A percentile compares a stretch with the other conserved stretches of the same genome.
These are phyloP conservation scores for Drosophila pegasa DNA, from an alignment of 2,888 invertebrate genomes.

Conservation along the genomic window DNA sequence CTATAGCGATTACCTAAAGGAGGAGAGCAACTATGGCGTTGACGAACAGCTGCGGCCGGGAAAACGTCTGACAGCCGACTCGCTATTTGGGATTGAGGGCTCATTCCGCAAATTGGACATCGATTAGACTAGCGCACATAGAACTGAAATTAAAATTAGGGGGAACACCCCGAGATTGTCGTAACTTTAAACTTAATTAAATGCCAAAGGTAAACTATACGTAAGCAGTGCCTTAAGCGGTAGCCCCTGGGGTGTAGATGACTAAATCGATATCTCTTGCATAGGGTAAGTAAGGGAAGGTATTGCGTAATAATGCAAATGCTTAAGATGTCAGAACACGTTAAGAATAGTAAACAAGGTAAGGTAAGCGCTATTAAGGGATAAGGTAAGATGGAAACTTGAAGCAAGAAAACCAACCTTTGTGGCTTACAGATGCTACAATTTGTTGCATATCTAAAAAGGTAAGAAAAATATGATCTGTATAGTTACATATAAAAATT, in stretches of 20 bases:
- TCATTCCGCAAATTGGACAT: slow-evolving; percentile 81
- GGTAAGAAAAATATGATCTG: no score
- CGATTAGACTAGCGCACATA: slow-evolving; percentile 57
- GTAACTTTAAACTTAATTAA: slow-evolving; percentile 11
- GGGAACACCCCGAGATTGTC: slow-evolving; percentile 2
- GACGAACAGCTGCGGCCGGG: slow-evolving; percentile 73
- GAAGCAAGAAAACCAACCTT: background rate
- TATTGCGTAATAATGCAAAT: background rate
- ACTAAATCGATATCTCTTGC: background rate
- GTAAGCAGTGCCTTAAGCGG: background rate
- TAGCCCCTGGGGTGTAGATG: background rate
- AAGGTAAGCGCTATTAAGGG: background rate
- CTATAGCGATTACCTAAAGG: slow-evolving; percentile 64
- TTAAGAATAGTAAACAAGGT: background rate
- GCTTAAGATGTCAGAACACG: background rate
- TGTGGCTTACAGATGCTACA: no score
- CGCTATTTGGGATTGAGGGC: slow-evolving; percentile 77
- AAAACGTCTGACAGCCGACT: slow-evolving; percentile 55
- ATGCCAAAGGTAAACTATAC: slow-evolving; percentile 6
- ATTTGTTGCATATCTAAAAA: no score
- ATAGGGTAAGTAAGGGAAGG: background rate
- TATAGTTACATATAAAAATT: no score
- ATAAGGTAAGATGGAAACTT: background rate
- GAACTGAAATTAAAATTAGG: slow-evolving; percentile 27
- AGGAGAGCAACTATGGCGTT: slow-evolving; percentile 71